phyloP scores from a whole-genome alignment of 1,140 invertebrate species.

The Danaus plexippus region DNA sequence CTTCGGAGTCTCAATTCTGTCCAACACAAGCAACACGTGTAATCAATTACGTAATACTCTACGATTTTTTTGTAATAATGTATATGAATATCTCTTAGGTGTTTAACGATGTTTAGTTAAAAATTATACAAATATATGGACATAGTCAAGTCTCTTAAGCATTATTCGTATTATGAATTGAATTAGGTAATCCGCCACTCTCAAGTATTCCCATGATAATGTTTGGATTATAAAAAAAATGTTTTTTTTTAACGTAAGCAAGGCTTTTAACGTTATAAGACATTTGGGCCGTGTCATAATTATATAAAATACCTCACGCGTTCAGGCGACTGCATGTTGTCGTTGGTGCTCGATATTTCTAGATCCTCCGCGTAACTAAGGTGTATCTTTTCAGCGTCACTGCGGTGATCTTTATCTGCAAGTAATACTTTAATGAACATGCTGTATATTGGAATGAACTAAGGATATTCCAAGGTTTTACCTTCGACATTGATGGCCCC shows the following conservation, averaged over 20 bases:
- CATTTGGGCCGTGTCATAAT: conserved; percentile 15
- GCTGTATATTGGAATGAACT: no score
- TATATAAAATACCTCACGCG: conserved; percentile 64
- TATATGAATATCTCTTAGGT: neutral
- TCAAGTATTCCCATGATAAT: no score
- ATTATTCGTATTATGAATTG: no score
- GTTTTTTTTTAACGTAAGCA: no score
- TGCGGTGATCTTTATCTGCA: conserved; percentile 58
- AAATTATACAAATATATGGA: no score
- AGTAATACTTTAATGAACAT: conserved; percentile 12
- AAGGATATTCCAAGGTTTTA: conserved; percentile 1
- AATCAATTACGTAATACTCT: neutral
- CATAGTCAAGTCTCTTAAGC: no score
- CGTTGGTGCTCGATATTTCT: conserved; percentile 70
- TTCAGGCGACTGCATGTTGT: conserved; percentile 67
- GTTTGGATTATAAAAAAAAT: no score
- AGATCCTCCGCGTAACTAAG: conserved; percentile 64
- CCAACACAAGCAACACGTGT: neutral
- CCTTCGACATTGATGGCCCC: conserved; percentile 59
- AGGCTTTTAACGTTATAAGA: no score
- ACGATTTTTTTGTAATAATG: neutral
- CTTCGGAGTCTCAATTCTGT: conserved; percentile 63
- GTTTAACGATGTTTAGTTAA: no score
- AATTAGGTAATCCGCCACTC: no score
- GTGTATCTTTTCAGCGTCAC: conserved; percentile 55